Evolutionary conservation across 2,797 vertebrate species (phyloP).

Genomic region (Carcharodon carcharias): DNA sequence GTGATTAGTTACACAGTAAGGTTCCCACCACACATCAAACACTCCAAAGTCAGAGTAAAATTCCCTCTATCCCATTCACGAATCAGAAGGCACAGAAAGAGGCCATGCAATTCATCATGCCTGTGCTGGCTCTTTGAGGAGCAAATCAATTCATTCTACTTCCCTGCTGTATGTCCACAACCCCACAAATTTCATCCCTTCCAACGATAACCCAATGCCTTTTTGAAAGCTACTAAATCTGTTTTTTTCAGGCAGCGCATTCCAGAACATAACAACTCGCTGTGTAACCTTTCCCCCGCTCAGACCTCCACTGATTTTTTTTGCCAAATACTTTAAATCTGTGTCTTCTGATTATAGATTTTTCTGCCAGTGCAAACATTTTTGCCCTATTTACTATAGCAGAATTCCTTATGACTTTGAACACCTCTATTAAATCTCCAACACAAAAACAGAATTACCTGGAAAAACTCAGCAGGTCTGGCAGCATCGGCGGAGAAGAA

Average conservation of each 20-base stretch:
- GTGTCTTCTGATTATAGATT: neutral
- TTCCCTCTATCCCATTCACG: neutral
- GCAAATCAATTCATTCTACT: neutral
- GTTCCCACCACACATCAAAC: neutral
- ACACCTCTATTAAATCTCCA: too few species aligned
- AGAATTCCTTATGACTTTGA: neutral
- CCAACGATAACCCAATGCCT: too few species aligned
- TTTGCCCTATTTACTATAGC: neutral
- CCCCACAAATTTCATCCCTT: neutral
- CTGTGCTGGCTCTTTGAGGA: neutral
- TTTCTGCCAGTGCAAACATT: neutral
- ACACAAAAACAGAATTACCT: too few species aligned
- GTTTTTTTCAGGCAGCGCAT: neutral
- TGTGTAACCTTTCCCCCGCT: neutral
- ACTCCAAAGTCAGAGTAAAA: neutral
- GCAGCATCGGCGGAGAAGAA: too few species aligned
- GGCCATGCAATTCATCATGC: too few species aligned
- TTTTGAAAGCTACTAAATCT: neutral
- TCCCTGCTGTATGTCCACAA: neutral
- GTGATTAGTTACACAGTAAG: neutral
- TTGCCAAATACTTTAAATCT: neutral
- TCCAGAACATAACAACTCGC: neutral
- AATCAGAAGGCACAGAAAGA: neutral
- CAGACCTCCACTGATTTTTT: neutral
- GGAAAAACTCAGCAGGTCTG: too few species aligned